Base-by-base conservation (phyloP, 2,888 invertebrate genomes). In the Bugulina stolonifera region DNA sequence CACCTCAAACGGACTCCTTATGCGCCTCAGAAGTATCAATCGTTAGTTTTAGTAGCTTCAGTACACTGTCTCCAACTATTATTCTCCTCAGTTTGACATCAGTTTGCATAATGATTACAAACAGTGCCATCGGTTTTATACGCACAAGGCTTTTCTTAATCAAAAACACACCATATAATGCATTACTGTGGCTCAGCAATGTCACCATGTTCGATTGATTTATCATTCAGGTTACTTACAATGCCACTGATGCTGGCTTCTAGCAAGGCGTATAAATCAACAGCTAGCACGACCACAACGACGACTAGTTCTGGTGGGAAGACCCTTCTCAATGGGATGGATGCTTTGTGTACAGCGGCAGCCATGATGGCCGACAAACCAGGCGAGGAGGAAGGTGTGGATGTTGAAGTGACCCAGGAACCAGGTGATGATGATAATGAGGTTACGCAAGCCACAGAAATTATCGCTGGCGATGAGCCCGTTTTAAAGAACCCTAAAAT, bases 271-370 rank as follows among this genome's bases (percentile, higher is more conserved):
- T 43, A 10, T 18, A 43, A 43, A 18, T 43, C 55, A 5, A 3
- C 55, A 23, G 23, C 55, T 55, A 64, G 32, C 64, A 64, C 32
- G 10, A 64, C 22, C 25, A 32, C 64, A 14, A 64, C 22, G 5
- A 32, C 32, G 5, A 64, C 25, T 32, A 25, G 10, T 5, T 57
- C 57, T 25, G 57, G 57, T 22, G 64, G 64, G 25, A 64, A 64
- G 64, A 64, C 64, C 2, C 25, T 27, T 14, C 64, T 70, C 23
- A 70, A 70, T 43, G 70, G 70, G 5, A 70, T 70, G 54, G 54
- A 70, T 54, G 70, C 70, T 1, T 29, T 70, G 52, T 70, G 70
- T 23, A 70, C 70, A 10, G 70, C 70, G 1, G 70, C 70, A 2
- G 43, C 54, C 29, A 43, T 70, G 52, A 70, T 70, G 70, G 70